Conservation (phyloP, 2,888 invertebrate genomes). For the Scaptomyza flava region DNA sequence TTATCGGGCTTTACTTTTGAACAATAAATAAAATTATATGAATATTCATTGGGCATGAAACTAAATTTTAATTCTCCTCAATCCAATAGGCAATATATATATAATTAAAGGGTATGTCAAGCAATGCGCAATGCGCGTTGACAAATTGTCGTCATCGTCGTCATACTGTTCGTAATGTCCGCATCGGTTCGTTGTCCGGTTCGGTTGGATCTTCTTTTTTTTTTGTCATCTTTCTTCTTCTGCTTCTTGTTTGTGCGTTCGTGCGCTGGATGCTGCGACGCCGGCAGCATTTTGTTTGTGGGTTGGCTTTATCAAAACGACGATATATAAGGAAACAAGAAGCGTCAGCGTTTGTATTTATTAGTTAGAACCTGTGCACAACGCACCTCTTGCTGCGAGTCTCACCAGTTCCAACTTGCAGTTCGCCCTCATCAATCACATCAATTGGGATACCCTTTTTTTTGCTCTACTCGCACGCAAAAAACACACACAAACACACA, state of each 20-base stretch:
- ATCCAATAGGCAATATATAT: neutral
- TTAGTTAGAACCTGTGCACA: slow-evolving; percentile 81
- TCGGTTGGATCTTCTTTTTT: slow-evolving; percentile 53
- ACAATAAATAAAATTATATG: too few relatives aligned
- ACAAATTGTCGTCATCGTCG: slow-evolving; percentile 23
- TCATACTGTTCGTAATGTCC: slow-evolving; percentile 43
- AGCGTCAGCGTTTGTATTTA: slow-evolving; percentile 79
- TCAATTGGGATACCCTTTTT: slow-evolving; percentile 37
- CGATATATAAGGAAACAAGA: slow-evolving; percentile 83
- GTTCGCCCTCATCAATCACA: slow-evolving; percentile 19
- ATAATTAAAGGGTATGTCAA: slow-evolving; percentile 21
- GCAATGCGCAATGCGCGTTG: slow-evolving; percentile 37
- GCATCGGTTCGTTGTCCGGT: slow-evolving; percentile 65
- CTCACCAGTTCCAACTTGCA: slow-evolving; percentile 27
- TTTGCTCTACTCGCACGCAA: slow-evolving; percentile 14
- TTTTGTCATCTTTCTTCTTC: slow-evolving; percentile 12
- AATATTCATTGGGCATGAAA: too few relatives aligned
- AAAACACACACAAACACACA: slow-evolving; percentile 21
- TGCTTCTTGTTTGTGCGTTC: slow-evolving; percentile 29
- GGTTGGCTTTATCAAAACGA: slow-evolving; percentile 56
- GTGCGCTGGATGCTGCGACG: slow-evolving; percentile 36
- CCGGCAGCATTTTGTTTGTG: slow-evolving; percentile 35
- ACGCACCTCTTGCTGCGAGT: slow-evolving; percentile 52
- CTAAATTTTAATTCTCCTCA: neutral
- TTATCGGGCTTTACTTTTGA: too few relatives aligned